These are phyloP conservation scores for Hemichromis elongatus DNA, from an alignment of 2,113 vertebrate genomes.

Conservation along the genomic window DNA sequence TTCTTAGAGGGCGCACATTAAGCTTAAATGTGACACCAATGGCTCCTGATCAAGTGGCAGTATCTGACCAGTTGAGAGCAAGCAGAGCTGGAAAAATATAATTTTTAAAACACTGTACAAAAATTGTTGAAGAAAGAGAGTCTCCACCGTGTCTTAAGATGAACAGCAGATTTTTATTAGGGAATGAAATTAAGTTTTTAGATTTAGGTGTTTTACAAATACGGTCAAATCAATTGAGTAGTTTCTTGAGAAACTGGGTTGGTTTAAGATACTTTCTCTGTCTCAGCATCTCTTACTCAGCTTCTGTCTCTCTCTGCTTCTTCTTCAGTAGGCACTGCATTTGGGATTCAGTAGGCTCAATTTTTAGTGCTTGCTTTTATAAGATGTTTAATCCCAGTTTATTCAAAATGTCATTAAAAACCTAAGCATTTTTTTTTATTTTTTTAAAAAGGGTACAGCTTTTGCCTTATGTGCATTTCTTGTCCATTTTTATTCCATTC, in stretches of 20 bases:
- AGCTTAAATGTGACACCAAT: background rate
- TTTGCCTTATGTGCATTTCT: background rate
- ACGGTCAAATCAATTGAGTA: background rate
- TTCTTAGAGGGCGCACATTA: background rate
- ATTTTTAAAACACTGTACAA: background rate
- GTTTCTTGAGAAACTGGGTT: background rate
- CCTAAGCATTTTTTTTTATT: background rate
- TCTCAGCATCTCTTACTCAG: background rate
- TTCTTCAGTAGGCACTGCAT: background rate
- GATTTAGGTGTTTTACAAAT: background rate
- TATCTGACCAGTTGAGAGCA: background rate
- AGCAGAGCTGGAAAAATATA: background rate
- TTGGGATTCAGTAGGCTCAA: background rate
- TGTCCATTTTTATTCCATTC: background rate
- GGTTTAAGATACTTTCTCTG: background rate
- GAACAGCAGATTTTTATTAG: background rate
- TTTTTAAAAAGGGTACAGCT: background rate
- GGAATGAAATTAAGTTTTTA: background rate
- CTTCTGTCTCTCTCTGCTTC: background rate
- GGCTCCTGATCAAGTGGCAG: background rate
- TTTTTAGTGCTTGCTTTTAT: background rate
- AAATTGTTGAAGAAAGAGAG: background rate
- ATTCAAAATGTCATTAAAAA: background rate
- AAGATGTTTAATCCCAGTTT: background rate
- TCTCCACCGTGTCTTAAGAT: background rate